These are phyloP conservation scores for Pterocles burchelli DNA, from an alignment of 2,113 vertebrate genomes.

Conservation along the genomic window DNA sequence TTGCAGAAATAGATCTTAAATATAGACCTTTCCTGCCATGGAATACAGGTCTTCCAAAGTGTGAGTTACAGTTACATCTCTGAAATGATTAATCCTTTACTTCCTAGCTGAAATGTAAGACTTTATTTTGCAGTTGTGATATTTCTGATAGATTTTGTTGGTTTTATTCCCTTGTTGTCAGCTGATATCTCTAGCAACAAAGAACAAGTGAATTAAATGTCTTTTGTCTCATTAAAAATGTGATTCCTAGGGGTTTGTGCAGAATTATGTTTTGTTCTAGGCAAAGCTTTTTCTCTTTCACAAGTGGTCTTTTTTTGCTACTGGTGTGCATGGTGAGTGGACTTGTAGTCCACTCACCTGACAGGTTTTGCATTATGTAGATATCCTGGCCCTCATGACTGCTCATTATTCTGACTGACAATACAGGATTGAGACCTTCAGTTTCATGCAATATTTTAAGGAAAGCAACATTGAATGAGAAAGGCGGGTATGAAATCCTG, in stretches of 20 bases:
- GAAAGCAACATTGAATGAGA: neutral
- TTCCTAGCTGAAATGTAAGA: neutral
- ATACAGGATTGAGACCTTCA: neutral
- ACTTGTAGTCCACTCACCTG: neutral
- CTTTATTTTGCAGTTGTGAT: neutral
- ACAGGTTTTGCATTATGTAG: neutral
- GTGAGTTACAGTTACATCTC: neutral
- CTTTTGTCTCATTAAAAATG: neutral
- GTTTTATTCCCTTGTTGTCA: neutral
- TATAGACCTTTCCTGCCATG: neutral
- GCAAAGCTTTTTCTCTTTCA: neutral
- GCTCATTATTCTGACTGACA: neutral
- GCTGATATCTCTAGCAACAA: neutral
- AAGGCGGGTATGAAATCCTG: neutral
- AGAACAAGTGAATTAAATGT: neutral
- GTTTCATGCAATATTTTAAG: neutral
- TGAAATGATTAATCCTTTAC: neutral
- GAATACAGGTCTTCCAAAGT: neutral
- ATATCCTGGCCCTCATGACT: neutral
- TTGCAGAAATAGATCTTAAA: neutral
- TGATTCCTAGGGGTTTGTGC: neutral
- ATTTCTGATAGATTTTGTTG: neutral
- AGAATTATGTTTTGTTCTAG: neutral
- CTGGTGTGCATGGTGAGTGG: rapidly evolving
- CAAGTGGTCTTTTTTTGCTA: neutral